Base-by-base conservation (phyloP, 2,888 invertebrate genomes). In the Diaphora mendica region DNA sequence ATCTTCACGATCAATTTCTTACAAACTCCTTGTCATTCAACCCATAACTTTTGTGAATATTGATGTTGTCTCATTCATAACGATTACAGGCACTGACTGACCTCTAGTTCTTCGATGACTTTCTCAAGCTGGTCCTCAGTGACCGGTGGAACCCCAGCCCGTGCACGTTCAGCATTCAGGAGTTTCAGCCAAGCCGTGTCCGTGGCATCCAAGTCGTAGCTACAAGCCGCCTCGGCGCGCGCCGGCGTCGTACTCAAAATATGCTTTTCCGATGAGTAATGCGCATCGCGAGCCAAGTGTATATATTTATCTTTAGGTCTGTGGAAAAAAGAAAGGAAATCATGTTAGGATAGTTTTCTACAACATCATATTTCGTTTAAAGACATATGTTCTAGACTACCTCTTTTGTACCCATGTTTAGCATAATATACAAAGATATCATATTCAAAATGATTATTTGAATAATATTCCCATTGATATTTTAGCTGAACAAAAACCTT, bases 291-390 rank as follows among this genome's bases (percentile, higher is more conserved):
- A 76, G 97, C 97, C 92, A 99, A 98, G 91, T 99, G 97, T 88
- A 99, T 97, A 93, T 98, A 98, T 93, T 99, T 98, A 91, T 97
- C 98, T 96, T 98, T 98, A 79, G 99, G 99, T 93, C 98, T 98
- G 93, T 44, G 51, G 70, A 72, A 71, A 20, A 9, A 72, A 51
- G 44, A 48, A 39, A 71, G 23, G 30, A 0, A 13, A n/a, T 13
- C n/a, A 42, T 1, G n/a, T n/a, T n/a, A 65, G 15, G 65, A 15
- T 35, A 62, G 15, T 30, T 30, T 30, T 30, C 30, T 62, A 62
- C 62, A 30, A 7, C 17, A 62, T 17, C 17, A 30, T 15, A 59
- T 4, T 59, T 5, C 15, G 5, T 62, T 30, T 17, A 26, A 17
- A 30, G 30, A 17, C 62, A 55, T 23, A 26, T 59, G 26, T 59